Percentiles rank a stretch among this genome's conserved stretches.
These are phyloP conservation scores for Galerucella calmariensis DNA, from an alignment of 2,888 invertebrate species.

Conservation along the genomic window DNA sequence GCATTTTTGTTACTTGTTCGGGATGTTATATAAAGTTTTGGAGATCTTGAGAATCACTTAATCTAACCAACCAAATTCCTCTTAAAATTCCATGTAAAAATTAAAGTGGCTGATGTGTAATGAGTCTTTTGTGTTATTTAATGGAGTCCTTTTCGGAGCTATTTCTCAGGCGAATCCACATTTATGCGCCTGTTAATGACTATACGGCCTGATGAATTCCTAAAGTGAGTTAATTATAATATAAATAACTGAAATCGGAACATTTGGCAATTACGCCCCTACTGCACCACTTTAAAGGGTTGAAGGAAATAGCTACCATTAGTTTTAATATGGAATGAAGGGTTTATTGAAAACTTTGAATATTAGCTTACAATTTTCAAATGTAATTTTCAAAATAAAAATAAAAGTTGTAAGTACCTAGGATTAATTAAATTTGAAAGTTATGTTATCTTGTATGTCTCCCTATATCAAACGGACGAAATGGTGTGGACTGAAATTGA, in stretches of 20 bases:
- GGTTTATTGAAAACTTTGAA: constrained; percentile 21
- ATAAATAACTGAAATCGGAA: constrained; percentile 48
- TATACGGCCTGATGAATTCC: constrained; percentile 40
- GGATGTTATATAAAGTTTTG: not conserved
- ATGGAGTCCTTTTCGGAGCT: constrained; percentile 30
- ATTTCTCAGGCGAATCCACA: constrained; percentile 32
- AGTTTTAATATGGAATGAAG: constrained; percentile 19
- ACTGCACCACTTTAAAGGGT: constrained; percentile 40
- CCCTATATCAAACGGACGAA: not conserved
- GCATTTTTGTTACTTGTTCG: not conserved
- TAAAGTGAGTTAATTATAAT: constrained; percentile 47
- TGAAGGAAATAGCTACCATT: constrained; percentile 28
- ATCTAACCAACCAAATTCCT: constrained; percentile 25
- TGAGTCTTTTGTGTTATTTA: constrained; percentile 36
- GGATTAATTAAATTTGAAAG: not conserved
- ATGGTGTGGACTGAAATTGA: constrained; percentile 1
- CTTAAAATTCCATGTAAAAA: constrained; percentile 32
- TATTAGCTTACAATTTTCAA: not conserved
- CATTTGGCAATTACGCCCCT: constrained; percentile 41
- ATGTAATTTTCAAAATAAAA: no score
- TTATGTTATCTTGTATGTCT: not conserved
- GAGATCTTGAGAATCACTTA: constrained; percentile 27
- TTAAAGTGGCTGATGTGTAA: constrained; percentile 30
- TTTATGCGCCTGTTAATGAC: constrained; percentile 42
- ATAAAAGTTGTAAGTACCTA: no score